Evolutionary conservation across 1,140 invertebrate genomes (phyloP), one percentile per base, ranked within the genome.

Genomic region (Hylaeus anthracinus): DNA sequence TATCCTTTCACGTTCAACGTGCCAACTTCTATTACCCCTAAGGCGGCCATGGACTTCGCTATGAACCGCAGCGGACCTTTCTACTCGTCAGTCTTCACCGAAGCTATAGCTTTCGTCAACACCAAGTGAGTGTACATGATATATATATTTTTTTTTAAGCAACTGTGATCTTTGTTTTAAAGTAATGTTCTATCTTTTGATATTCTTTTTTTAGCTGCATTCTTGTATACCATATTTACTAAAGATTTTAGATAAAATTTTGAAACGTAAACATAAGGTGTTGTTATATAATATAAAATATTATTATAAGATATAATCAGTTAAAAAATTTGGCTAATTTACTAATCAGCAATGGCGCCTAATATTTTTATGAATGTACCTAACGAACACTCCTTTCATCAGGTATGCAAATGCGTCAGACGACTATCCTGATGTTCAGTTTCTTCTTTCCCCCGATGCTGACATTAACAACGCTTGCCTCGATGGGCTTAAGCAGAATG

Each of bases 61-160:
- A 82, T 94, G 5, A 89, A 95, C 8, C 90, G 93, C n/a, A 90
- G 91, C 14, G 96, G 96, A 1, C 94, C 94, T 3, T 88, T 97
- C 26, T 97, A 97, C 78, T 95, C 94, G 74, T 94, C 95, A 87
- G 95, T 96, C 14, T 95, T 95, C 48, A 95, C 95, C 55, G 97
- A 97, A 91, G 96, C 95, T 1, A 96, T 97, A 94, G 97, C 95
- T 1, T 97, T 97, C 88, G 94, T 96, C 0, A 96, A 96, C 63
- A 96, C 96, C 0, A 96, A 95, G 92, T 94, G 84, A 26, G 26
- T 26, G 26, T 26, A 26, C 26, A 26, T 26, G 26, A 26, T 26
- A 26, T 26, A 26, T 26, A 26, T 26, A 26, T 26, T 26, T 26
- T 26, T 26, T 26, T 26, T 26, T 26, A 26, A 26, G 26, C 26